Evolutionary conservation across 2,888 invertebrate species (phyloP).

Genomic region (Caenorhabditis sp.): DNA sequence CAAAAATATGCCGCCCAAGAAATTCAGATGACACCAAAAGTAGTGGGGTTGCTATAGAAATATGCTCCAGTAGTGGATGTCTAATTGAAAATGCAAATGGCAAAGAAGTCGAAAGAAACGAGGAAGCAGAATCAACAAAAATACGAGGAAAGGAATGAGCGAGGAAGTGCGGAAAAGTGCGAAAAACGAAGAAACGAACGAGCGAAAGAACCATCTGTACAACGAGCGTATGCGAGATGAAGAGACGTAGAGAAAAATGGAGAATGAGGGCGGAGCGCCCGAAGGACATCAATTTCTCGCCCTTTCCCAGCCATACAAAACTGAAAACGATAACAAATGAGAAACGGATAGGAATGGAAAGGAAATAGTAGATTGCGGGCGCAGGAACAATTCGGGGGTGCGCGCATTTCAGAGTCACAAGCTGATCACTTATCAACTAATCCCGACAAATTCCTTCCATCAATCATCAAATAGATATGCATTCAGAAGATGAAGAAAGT

Average conservation of each 20-base stretch:
- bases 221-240: slow-evolving; percentile 18
- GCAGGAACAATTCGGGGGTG: slow-evolving; percentile 12
- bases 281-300: slow-evolving; percentile 61
- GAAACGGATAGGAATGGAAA: slow-evolving; percentile 38
- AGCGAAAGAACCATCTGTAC: not conserved
- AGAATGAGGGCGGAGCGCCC: slow-evolving; percentile 42
- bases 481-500: not conserved
- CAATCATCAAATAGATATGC: slow-evolving; percentile 9
- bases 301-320: slow-evolving; percentile 37
- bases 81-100: slow-evolving; percentile 2
- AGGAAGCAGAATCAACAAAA: no score
- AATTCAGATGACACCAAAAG: slow-evolving; percentile 14
- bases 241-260: slow-evolving; percentile 37
- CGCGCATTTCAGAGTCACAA: slow-evolving; percentile 9
- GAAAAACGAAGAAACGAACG: slow-evolving; percentile 15
- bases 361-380: not conserved
- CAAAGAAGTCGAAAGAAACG: no score
- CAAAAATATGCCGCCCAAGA: slow-evolving; percentile 18
- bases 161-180: slow-evolving; percentile 6
- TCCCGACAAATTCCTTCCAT: slow-evolving; percentile 17
- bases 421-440: slow-evolving; percentile 25
- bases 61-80: not conserved
- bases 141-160: not conserved
- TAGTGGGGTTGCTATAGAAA: slow-evolving; percentile 26
- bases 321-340: slow-evolving; percentile 47